These are phyloP conservation scores for Pseudococcus longispinus DNA, from an alignment of 2,888 invertebrate genomes.

Conservation along the genomic window DNA sequence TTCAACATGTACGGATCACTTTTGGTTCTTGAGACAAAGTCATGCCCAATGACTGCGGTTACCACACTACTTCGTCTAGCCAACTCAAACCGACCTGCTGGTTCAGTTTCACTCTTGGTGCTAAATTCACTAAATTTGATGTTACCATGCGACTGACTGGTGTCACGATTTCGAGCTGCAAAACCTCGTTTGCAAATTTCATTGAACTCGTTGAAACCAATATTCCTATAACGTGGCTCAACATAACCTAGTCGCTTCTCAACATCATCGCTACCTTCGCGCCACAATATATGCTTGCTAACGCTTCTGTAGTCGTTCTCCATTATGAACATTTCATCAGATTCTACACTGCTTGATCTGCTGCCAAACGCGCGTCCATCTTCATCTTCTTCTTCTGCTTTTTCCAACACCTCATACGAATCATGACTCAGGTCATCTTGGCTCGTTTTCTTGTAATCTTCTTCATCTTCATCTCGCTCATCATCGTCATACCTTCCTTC, in stretches of 20 bases:
- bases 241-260: constrained; percentile 58
- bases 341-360: constrained; percentile 77
- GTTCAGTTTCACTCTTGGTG: constrained; percentile 61
- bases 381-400: constrained; percentile 65
- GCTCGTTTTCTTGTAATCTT: constrained; percentile 64
- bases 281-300: constrained; percentile 56
- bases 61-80: constrained; percentile 59
- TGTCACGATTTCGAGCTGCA: constrained; percentile 58
- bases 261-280: constrained; percentile 56
- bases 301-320: constrained; percentile 70
- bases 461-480: constrained; percentile 60
- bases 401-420: constrained; percentile 84
- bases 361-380: not conserved
- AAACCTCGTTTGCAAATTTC: constrained; percentile 61
- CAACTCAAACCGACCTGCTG: constrained; percentile 58
- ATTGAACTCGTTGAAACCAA: constrained; percentile 61
- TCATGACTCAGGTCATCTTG: constrained; percentile 89
- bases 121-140: constrained; percentile 60
- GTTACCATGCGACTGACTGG: constrained; percentile 55
- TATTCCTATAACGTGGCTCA: constrained; percentile 60
- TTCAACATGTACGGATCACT: constrained; percentile 81
- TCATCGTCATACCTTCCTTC: constrained; percentile 65
- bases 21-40: constrained; percentile 71
- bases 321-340: constrained; percentile 76
- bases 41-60: constrained; percentile 62